A percentile compares a stretch with the other conserved stretches of the same genome.
phyloP scores from a whole-genome alignment of 2,888 invertebrate species.

The Mesoligia furuncula region DNA sequence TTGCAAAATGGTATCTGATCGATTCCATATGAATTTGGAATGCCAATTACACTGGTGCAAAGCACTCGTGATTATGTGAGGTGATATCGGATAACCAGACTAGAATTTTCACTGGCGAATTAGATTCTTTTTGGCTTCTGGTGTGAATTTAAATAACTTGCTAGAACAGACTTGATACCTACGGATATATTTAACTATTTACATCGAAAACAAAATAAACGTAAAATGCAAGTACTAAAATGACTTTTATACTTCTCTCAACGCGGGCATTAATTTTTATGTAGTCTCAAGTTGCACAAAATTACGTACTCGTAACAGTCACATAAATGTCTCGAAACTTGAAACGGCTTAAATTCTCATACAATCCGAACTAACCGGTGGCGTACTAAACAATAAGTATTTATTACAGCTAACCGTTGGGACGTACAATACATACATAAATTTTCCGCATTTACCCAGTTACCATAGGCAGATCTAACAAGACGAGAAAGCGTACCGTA shows the following conservation, averaged over 20 bases:
- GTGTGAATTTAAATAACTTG: neutral
- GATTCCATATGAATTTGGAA: slow-evolving; percentile 54
- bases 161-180: neutral
- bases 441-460: slow-evolving; percentile 72
- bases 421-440: slow-evolving; percentile 70
- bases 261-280: slow-evolving; percentile 42
- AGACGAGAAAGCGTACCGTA: slow-evolving; percentile 78
- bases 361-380: slow-evolving; percentile 45
- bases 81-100: slow-evolving; percentile 15
- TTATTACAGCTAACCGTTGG: slow-evolving; percentile 62
- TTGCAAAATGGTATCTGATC: slow-evolving; percentile 62
- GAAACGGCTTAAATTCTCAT: slow-evolving; percentile 56
- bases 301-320: slow-evolving; percentile 38
- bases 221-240: slow-evolving; percentile 14
- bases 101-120: slow-evolving; percentile 20
- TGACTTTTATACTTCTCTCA: slow-evolving; percentile 30
- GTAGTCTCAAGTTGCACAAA: slow-evolving; percentile 48
- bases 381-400: slow-evolving; percentile 65
- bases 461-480: slow-evolving; percentile 78
- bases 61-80: slow-evolving; percentile 19
- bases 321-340: slow-evolving; percentile 35
- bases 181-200: neutral
- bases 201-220: neutral
- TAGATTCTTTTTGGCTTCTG: slow-evolving; percentile 2
- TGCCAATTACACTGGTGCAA: slow-evolving; percentile 43